Evolutionary conservation across 2,797 vertebrate genomes (phyloP).

Genomic region (Tapera naevia): DNA sequence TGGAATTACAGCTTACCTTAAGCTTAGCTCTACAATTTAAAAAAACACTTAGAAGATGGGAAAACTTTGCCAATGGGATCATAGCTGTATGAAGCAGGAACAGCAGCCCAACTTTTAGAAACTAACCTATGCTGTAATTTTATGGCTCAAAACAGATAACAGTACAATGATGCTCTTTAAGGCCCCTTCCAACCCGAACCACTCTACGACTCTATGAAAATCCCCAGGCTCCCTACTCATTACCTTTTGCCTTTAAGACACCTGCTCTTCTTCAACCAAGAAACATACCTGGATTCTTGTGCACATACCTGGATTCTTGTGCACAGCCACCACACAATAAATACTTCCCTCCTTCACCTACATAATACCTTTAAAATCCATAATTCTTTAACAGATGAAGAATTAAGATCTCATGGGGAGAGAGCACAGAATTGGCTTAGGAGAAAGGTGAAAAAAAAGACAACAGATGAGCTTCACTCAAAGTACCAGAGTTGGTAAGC

Average conservation of each 20-base stretch:
- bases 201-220: background rate
- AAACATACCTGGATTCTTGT: background rate
- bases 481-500: background rate
- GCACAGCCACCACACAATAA: background rate
- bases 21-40: background rate
- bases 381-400: background rate
- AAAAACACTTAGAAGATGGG: background rate
- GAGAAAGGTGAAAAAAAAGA: background rate
- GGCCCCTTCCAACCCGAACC: too few species aligned
- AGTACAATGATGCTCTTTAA: background rate
- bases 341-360: background rate
- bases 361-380: background rate
- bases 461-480: background rate
- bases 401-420: background rate
- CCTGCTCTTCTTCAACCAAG: background rate
- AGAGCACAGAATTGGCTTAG: background rate
- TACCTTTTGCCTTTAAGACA: background rate
- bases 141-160: background rate
- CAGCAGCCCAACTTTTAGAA: background rate
- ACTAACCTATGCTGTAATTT: background rate
- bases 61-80: background rate
- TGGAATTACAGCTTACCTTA: background rate
- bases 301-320: too few species aligned
- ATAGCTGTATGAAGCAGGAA: background rate
- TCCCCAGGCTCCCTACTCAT: background rate